Evolutionary conservation across 2,888 invertebrate species (phyloP).

Genomic region (Papilio protenor): DNA sequence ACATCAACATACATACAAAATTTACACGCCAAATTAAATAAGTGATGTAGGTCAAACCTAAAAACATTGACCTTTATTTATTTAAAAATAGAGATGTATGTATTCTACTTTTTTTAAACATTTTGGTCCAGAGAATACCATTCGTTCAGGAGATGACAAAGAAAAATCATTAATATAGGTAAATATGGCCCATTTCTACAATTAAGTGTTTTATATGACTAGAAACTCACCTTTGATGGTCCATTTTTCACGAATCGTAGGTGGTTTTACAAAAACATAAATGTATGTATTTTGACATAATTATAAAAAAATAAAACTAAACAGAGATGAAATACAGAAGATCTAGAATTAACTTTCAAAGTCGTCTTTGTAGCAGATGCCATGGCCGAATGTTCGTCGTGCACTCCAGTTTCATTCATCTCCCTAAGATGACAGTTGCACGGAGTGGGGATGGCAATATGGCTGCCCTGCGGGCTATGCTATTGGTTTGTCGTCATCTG

Average conservation of each 20-base stretch:
- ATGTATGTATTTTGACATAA: background rate
- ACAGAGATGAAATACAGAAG: background rate
- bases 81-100: background rate
- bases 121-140: background rate
- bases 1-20: no score
- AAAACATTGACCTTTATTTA: background rate
- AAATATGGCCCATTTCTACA: background rate
- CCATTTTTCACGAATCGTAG: background rate
- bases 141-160: background rate
- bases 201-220: background rate
- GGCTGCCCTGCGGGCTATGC: slow-evolving; percentile 22
- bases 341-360: background rate
- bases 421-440: slow-evolving; percentile 15
- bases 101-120: background rate
- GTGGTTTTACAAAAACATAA: background rate
- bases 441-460: slow-evolving; percentile 41
- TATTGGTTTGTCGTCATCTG: slow-evolving; percentile 34
- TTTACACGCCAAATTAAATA: background rate
- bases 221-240: background rate
- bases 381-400: slow-evolving; percentile 13
- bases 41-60: background rate
- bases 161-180: background rate
- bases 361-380: background rate
- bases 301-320: background rate
- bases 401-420: slow-evolving; percentile 19